Evolutionary conservation across 1,140 invertebrate species (phyloP).

Genomic region (Drosophila yakuba): DNA sequence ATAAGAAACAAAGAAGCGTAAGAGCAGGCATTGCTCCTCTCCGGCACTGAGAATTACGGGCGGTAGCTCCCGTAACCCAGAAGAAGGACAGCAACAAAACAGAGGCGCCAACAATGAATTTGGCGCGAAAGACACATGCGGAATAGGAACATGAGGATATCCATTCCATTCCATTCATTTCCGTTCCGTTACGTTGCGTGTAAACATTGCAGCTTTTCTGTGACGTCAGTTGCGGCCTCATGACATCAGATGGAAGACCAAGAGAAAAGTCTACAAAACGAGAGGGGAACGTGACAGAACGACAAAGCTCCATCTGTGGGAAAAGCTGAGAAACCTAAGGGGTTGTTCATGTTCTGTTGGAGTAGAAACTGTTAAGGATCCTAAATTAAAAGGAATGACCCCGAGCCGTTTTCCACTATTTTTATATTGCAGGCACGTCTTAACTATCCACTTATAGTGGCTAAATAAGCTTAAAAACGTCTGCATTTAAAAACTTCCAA

Average conservation of each 20-base stretch:
- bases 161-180: slow-evolving; percentile 50
- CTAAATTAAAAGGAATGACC: background rate
- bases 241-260: slow-evolving; percentile 60
- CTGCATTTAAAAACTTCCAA: slow-evolving; percentile 32
- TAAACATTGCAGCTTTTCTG: slow-evolving; percentile 77
- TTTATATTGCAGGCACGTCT: slow-evolving; percentile 23
- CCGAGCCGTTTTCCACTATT: slow-evolving; percentile 5
- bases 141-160: slow-evolving; percentile 27
- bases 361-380: slow-evolving; percentile 12
- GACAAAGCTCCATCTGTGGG: slow-evolving; percentile 57
- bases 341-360: slow-evolving; percentile 13
- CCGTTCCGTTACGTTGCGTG: slow-evolving; percentile 58
- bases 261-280: slow-evolving; percentile 53
- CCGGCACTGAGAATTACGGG: slow-evolving; percentile 25
- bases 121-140: slow-evolving; percentile 70
- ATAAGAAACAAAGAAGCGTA: slow-evolving; percentile 46
- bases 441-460: slow-evolving; percentile 9
- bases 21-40: slow-evolving; percentile 14
- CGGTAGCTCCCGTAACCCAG: slow-evolving; percentile 55
- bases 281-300: too few species aligned
- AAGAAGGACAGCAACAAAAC: slow-evolving; percentile 68
- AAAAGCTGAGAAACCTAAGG: background rate
- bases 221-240: slow-evolving; percentile 67
- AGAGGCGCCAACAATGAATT: slow-evolving; percentile 61
- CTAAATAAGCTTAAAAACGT: slow-evolving; percentile 7